Evolutionary conservation across 2,888 invertebrate genomes (phyloP).

Genomic region (Melanotus villosus): DNA sequence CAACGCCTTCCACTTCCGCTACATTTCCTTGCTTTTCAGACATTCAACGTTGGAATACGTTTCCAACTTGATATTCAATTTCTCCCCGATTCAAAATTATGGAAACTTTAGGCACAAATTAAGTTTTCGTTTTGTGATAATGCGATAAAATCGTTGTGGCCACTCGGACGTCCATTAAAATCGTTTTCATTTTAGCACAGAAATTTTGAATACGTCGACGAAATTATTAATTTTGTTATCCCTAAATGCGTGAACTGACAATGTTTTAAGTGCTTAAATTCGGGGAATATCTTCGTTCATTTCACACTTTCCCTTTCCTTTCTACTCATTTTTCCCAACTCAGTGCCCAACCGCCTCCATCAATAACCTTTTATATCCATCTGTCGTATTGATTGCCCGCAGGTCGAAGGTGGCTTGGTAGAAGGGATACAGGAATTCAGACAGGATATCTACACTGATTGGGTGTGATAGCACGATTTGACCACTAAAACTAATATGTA

Average conservation of each 20-base stretch:
- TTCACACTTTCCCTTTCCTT: constrained; percentile 45
- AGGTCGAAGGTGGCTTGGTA: constrained; percentile 52
- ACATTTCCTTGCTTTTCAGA: constrained; percentile 32
- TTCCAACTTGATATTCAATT: constrained; percentile 19
- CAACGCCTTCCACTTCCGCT: constrained; percentile 42
- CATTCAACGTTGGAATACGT: constrained; percentile 18
- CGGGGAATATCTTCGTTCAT: constrained; percentile 47
- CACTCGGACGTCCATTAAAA: constrained; percentile 11
- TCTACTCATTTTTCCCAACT: constrained; percentile 50
- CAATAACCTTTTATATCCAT: constrained; percentile 60
- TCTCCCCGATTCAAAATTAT: constrained; percentile 1
- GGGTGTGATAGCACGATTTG: constrained; percentile 35
- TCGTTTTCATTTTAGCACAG: background rate
- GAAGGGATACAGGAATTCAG: constrained; percentile 32
- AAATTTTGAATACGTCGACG: constrained; percentile 1
- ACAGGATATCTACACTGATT: constrained; percentile 38
- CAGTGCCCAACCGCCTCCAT: constrained; percentile 54
- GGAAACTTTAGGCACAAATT: constrained; percentile 6
- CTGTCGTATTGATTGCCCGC: constrained; percentile 59
- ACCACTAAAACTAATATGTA: constrained; percentile 33
- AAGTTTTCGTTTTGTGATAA: constrained; percentile 8
- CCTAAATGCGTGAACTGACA: background rate
- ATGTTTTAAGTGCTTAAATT: constrained; percentile 40
- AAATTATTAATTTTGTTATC: constrained; percentile 13
- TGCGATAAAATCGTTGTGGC: constrained; percentile 12